phyloP scores from a whole-genome alignment of 2,113 vertebrate genomes.

The Nesoenas mayeri region DNA sequence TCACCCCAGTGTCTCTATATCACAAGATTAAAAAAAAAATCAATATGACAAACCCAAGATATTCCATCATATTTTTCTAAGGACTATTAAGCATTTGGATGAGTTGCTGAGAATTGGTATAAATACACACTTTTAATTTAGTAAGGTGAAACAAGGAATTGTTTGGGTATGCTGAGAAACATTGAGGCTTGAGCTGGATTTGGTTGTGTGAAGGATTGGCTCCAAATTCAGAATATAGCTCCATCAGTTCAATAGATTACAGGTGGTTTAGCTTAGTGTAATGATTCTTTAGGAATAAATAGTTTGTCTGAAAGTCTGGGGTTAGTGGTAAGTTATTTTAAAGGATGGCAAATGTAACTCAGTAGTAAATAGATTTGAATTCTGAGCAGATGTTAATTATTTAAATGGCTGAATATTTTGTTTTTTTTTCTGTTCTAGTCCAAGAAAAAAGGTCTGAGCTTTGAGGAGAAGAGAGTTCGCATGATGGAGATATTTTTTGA shows the following conservation, averaged over 20 bases:
- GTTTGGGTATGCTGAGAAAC: background rate
- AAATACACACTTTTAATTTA: background rate
- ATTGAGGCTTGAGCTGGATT: background rate
- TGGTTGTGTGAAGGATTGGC: rapidly evolving
- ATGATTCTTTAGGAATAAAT: background rate
- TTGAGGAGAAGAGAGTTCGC: slow-evolving; percentile 93
- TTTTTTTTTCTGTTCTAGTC: slow-evolving; percentile 77
- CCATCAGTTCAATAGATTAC: background rate
- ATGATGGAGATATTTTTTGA: slow-evolving; percentile 99
- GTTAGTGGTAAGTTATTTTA: background rate
- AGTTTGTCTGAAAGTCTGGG: background rate
- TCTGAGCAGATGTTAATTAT: background rate
- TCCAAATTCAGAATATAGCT: background rate
- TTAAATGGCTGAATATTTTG: background rate
- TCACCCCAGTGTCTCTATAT: background rate
- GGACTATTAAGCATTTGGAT: background rate
- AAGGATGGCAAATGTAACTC: background rate
- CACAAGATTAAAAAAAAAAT: background rate
- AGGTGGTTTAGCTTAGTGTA: background rate
- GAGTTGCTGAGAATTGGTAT: background rate
- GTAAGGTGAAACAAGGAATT: background rate
- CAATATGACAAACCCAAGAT: background rate
- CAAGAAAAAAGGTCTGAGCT: slow-evolving; percentile 94
- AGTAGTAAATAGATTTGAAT: background rate
- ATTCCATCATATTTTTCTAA: background rate